Percentiles rank a stretch among this genome's conserved stretches.
Evolutionary conservation across 1,140 invertebrate genomes (phyloP).

Genomic region (Ctenoplectra terminalis): DNA sequence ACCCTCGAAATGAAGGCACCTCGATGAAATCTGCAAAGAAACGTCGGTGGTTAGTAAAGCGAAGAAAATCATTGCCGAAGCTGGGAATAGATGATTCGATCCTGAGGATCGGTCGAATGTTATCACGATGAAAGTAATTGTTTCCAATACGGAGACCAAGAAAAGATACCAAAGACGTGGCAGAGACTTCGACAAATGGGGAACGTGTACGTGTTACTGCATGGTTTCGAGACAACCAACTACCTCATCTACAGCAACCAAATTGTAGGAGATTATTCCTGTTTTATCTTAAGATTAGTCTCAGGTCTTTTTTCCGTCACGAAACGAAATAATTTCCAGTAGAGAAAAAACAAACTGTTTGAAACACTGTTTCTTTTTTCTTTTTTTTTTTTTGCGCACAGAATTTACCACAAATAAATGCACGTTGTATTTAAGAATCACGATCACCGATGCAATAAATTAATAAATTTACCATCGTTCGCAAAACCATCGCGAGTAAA

Average conservation of each 20-base stretch:
- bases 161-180: constrained; percentile 38
- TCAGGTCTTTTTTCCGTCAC: constrained; percentile 2
- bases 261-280: constrained; percentile 35
- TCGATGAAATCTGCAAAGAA: not conserved
- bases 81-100: not conserved
- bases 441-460: not conserved
- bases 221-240: constrained; percentile 40
- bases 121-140: not conserved
- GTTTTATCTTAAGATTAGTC: constrained; percentile 34
- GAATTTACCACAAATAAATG: not conserved
- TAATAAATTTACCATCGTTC: not conserved
- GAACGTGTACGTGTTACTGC: constrained; percentile 9
- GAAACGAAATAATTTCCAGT: not conserved
- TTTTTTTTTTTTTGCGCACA: not conserved
- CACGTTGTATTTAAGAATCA: not conserved
- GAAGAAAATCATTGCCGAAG: not conserved
- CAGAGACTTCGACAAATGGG: not conserved
- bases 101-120: not conserved
- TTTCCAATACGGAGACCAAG: not conserved
- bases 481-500: not conserved
- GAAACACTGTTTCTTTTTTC: not conserved
- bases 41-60: not conserved
- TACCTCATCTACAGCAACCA: constrained; percentile 45
- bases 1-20: constrained; percentile 45
- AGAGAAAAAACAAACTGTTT: not conserved